These are phyloP conservation scores for Caenorhabditis brenneri DNA, from an alignment of 1,140 invertebrate species.

Conservation along the genomic window DNA sequence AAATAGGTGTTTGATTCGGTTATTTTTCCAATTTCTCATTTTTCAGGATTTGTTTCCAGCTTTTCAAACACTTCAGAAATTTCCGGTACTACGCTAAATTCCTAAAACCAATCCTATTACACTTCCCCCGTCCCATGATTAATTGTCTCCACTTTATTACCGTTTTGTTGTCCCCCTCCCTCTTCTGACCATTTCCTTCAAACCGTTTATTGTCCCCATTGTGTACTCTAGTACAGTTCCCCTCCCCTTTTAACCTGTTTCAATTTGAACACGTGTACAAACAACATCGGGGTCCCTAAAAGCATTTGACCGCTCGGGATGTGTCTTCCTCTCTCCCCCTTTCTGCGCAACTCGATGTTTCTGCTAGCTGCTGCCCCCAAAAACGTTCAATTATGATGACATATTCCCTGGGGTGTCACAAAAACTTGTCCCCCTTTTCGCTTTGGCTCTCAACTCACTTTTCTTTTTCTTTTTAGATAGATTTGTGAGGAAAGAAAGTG, in stretches of 20 bases:
- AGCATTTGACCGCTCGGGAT: neutral
- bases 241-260: neutral
- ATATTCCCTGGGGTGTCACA: constrained; percentile 26
- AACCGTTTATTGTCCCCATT: too few relatives aligned
- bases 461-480: neutral
- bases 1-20: too few relatives aligned
- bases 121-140: too few relatives aligned
- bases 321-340: neutral
- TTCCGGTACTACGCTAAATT: too few relatives aligned
- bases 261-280: constrained; percentile 14
- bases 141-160: too few relatives aligned
- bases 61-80: too few relatives aligned
- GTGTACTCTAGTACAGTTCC: too few relatives aligned
- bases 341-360: neutral
- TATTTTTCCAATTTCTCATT: too few relatives aligned
- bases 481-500: neutral
- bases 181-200: neutral
- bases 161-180: too few relatives aligned
- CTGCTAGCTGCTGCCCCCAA: neutral
- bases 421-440: neutral
- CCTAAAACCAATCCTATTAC: too few relatives aligned
- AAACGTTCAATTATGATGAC: constrained; percentile 5
- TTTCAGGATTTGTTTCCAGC: too few relatives aligned
- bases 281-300: neutral
- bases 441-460: neutral